These are phyloP conservation scores for Lucilia sericata DNA, from an alignment of 1,140 invertebrate genomes.

Conservation along the genomic window DNA sequence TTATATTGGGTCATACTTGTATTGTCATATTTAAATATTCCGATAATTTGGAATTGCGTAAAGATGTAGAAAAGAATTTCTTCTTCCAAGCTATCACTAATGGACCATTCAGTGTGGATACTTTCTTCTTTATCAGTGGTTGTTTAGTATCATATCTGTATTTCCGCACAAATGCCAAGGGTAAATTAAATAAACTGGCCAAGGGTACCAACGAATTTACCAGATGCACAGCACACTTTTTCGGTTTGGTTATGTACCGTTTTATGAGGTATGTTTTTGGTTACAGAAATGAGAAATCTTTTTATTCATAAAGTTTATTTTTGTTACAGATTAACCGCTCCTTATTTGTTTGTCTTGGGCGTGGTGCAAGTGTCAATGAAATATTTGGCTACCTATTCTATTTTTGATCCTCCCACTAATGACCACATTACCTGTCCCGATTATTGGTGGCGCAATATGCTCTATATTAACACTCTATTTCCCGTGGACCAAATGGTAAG, in stretches of 20 bases:
- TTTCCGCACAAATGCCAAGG: slow-evolving; percentile 83
- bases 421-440: slow-evolving; percentile 85
- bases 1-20: slow-evolving; percentile 91
- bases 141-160: slow-evolving; percentile 86
- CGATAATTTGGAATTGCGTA: slow-evolving; percentile 84
- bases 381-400: slow-evolving; percentile 83
- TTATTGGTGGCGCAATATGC: slow-evolving; percentile 88
- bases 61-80: slow-evolving; percentile 82
- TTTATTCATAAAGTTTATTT: neutral
- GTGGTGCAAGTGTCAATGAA: slow-evolving; percentile 84
- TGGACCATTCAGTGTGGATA: slow-evolving; percentile 90
- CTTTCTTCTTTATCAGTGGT: slow-evolving; percentile 88
- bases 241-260: slow-evolving; percentile 83
- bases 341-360: slow-evolving; percentile 86
- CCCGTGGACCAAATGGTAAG: slow-evolving; percentile 87
- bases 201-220: slow-evolving; percentile 78
- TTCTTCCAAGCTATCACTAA: slow-evolving; percentile 87
- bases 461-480: slow-evolving; percentile 87
- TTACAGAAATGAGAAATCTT: neutral
- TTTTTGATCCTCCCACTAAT: slow-evolving; percentile 83
- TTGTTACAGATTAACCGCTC: slow-evolving; percentile 77
- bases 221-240: slow-evolving; percentile 79
- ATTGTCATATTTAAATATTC: slow-evolving; percentile 87
- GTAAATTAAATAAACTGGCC: slow-evolving; percentile 79
- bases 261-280: slow-evolving; percentile 73